Percentiles rank a stretch among this genome's conserved stretches.
These are phyloP conservation scores for Embidobia sp. DNA, from an alignment of 2,888 invertebrate species.

Conservation along the genomic window DNA sequence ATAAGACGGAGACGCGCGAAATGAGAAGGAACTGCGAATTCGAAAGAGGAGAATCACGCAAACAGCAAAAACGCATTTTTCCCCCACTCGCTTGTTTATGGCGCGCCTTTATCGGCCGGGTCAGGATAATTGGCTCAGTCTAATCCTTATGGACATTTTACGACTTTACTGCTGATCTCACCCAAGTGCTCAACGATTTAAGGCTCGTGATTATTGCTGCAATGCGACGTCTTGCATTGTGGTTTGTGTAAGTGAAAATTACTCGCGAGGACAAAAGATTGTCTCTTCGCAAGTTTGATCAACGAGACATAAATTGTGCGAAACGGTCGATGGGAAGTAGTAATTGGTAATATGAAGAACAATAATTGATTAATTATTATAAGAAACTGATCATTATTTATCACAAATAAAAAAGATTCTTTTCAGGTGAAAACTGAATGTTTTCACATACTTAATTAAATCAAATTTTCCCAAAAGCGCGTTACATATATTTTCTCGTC, in stretches of 20 bases:
- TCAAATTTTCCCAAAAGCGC: too few species aligned
- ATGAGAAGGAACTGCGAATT: conserved; percentile 16
- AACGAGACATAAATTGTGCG: too few species aligned
- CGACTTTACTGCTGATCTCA: conserved; percentile 48
- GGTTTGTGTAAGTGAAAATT: conserved; percentile 8
- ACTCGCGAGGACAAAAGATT: background rate
- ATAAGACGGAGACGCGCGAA: conserved; percentile 26
- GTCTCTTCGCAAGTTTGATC: too few species aligned
- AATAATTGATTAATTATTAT: too few species aligned
- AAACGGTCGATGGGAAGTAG: background rate
- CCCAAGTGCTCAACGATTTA: conserved; percentile 39
- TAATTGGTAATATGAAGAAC: too few species aligned
- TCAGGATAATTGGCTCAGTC: conserved; percentile 62
- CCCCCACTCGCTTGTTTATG: conserved; percentile 32
- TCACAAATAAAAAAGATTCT: too few species aligned
- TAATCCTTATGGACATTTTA: conserved; percentile 59
- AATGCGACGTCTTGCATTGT: conserved; percentile 23
- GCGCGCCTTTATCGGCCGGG: conserved; percentile 46
- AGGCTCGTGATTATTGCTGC: conserved; percentile 39
- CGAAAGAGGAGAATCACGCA: conserved; percentile 5
- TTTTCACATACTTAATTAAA: too few species aligned
- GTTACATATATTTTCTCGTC: too few species aligned
- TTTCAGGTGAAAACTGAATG: too few species aligned
- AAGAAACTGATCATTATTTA: background rate
- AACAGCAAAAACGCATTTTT: background rate